These are phyloP conservation scores for Andrena bucephala DNA, from an alignment of 2,888 invertebrate species.

Conservation along the genomic window DNA sequence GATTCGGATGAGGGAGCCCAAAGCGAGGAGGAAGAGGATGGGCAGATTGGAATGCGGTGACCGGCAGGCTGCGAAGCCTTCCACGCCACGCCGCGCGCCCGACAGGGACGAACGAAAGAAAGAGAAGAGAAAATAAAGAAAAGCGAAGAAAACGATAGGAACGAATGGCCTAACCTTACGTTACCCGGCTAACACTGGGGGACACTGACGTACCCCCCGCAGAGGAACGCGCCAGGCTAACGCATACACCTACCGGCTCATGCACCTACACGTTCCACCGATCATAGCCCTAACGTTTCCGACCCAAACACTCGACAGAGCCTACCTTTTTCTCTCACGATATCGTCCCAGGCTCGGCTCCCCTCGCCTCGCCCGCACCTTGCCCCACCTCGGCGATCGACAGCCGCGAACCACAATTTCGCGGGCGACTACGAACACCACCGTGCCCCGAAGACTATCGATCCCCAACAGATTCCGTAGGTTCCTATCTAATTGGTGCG, in stretches of 20 bases:
- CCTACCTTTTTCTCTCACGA: neutral
- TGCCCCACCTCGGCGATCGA: no score
- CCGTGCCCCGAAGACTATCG: no score
- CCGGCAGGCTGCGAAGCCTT: slow-evolving; percentile 77
- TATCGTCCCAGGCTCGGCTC: neutral
- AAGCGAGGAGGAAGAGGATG: slow-evolving; percentile 57
- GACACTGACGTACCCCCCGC: slow-evolving; percentile 84
- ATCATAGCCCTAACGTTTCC: neutral
- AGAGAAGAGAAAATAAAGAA: no score
- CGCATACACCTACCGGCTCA: slow-evolving; percentile 34
- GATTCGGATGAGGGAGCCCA: slow-evolving; percentile 39
- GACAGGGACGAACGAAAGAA: slow-evolving; percentile 36
- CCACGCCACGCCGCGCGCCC: slow-evolving; percentile 39
- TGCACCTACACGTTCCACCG: slow-evolving; percentile 17
- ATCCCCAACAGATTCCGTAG: no score
- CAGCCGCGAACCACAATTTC: no score
- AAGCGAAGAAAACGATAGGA: slow-evolving; percentile 47
- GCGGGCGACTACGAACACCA: no score
- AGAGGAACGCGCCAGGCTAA: slow-evolving; percentile 69
- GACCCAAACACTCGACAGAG: no score
- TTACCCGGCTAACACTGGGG: slow-evolving; percentile 72
- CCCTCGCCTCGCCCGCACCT: no score
- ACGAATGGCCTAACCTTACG: slow-evolving; percentile 69
- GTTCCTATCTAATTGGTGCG: no score
- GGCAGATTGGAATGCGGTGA: slow-evolving; percentile 81